These are phyloP conservation scores for Linyphia triangularis DNA, from an alignment of 2,888 invertebrate genomes.

Conservation along the genomic window DNA sequence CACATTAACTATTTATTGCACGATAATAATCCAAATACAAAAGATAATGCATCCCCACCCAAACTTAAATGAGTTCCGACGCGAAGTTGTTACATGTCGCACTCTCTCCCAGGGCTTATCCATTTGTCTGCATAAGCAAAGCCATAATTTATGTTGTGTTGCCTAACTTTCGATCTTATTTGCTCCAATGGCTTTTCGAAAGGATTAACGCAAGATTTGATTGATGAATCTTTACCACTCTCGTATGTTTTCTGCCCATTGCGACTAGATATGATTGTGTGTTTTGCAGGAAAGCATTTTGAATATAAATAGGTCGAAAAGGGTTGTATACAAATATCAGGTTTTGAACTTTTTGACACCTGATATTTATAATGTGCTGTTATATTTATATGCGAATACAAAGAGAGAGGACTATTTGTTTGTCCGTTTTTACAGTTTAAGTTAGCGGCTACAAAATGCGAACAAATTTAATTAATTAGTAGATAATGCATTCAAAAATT, in stretches of 20 bases:
- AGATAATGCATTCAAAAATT: no score
- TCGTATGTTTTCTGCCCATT: neutral
- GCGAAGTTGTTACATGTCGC: slow-evolving; percentile 11
- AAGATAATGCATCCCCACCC: slow-evolving; percentile 61
- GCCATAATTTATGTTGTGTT: slow-evolving; percentile 36
- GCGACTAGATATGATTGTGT: neutral
- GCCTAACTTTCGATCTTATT: slow-evolving; percentile 9
- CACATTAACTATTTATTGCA: slow-evolving; percentile 58
- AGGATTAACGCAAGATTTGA: slow-evolving; percentile 28
- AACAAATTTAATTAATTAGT: no score
- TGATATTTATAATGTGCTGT: no score
- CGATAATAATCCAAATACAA: slow-evolving; percentile 67
- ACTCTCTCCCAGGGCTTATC: slow-evolving; percentile 7
- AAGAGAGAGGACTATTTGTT: no score
- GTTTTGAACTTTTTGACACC: no score
- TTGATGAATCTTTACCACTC: slow-evolving; percentile 1
- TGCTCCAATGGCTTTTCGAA: neutral
- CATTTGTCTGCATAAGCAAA: slow-evolving; percentile 1
- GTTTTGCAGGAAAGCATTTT: neutral
- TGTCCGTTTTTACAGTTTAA: no score
- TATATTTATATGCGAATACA: no score
- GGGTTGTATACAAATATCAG: no score
- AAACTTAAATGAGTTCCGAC: slow-evolving; percentile 40
- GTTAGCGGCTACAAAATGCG: no score
- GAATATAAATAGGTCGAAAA: neutral